Evolutionary conservation across 1,140 invertebrate species (phyloP), one percentile per base, ranked within the genome.

Genomic region (Cephus cinctus): DNA sequence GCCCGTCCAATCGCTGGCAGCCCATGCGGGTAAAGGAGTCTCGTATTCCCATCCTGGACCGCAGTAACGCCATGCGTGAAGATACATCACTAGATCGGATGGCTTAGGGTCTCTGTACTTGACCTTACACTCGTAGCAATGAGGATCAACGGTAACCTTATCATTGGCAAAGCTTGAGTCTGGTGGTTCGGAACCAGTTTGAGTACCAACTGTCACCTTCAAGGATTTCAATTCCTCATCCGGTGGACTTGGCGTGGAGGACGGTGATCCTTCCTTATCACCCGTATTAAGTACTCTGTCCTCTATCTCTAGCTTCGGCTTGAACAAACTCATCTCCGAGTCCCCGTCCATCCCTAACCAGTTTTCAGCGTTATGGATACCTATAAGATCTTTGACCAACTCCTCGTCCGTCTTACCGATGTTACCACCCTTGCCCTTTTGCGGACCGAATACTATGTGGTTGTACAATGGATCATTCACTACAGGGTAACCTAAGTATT

Each of bases 401-500:
- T 98, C 85, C 59, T 97, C 92, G 57, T 94, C 88, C 1, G 87
- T 84, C 72, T 96, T 96, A 2, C 92, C 94, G 52, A 94, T 90
- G 57, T 92, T 86, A 2, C 94, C 96, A 14, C 88, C 88, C 70
- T 94, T 95, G 1, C 96, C 96, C 62, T 95, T 95, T 20, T 89
- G 78, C 0, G 90, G 90, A 0, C 94, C 94, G 71, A 96, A 96
- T 0, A 93, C 89, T 6, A 84, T 81, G 70, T 93, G 90, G 72
- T 97, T 96, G 77, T 99, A 99, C 0, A 98, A 76, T 0, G 93
- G 91, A 76, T 99, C 97, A 70, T 98, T 98, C 2, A 96, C 86
- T 44, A 99, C 97, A 2, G 97, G 97, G 79, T 92, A 92, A 43
- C 95, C 96, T 57, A 98, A 80, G 76, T 92, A 99, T 71, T 99